Conservation (phyloP, 2,797 vertebrate species). For the Lacerta viridis region DNA sequence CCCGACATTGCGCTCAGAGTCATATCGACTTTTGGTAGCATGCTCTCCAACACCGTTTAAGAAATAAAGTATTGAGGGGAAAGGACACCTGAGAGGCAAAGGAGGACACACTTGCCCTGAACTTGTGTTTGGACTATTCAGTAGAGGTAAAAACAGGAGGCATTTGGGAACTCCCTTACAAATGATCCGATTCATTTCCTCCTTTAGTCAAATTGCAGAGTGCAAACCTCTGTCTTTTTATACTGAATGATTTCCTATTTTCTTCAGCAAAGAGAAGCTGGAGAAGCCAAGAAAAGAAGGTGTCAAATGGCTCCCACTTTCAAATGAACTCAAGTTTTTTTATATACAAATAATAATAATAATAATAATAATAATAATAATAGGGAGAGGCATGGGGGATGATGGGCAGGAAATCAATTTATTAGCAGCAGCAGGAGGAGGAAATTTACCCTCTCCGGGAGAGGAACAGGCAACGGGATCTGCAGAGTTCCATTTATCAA, state of each 20-base stretch:
- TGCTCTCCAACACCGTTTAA: background rate
- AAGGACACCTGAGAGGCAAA: background rate
- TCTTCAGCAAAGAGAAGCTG: background rate
- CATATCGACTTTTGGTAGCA: background rate
- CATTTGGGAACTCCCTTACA: background rate
- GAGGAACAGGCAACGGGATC: background rate
- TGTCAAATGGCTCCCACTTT: background rate
- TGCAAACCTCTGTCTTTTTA: background rate
- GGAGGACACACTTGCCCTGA: slow-evolving; percentile 3
- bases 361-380: background rate
- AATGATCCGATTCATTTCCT: background rate
- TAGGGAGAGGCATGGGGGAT: background rate
- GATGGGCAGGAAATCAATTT: background rate
- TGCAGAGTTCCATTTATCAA: too few species aligned
- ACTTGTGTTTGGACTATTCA: background rate
- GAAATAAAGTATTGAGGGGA: slow-evolving; percentile 14
- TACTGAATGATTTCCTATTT: background rate
- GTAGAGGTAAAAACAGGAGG: background rate
- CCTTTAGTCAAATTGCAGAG: rapidly evolving
- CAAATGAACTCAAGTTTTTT: background rate
- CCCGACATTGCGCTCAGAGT: background rate
- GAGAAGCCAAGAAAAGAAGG: background rate
- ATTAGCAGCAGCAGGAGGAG: too few species aligned
- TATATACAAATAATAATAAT: too few species aligned
- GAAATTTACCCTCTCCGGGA: background rate